These are phyloP conservation scores for Sabellastarte sp. DNA, from an alignment of 2,888 invertebrate genomes.

Conservation along the genomic window DNA sequence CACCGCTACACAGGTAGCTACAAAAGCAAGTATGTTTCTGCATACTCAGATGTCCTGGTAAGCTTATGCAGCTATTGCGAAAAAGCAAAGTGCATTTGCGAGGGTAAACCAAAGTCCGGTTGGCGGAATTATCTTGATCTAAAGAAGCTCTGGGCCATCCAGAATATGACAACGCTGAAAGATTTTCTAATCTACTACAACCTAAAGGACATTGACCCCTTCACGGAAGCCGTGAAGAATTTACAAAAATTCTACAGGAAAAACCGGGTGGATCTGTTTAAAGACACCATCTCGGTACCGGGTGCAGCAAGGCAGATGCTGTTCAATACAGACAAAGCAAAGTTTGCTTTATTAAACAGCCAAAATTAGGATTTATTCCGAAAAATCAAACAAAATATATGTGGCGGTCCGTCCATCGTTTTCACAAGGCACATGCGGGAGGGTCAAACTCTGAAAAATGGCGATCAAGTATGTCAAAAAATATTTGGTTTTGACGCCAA, in stretches of 20 bases:
- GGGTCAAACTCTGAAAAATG: not conserved
- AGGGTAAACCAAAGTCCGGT: no score
- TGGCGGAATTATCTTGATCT: no score
- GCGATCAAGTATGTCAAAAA: not conserved
- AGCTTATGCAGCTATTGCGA: no score
- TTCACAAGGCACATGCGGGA: not conserved
- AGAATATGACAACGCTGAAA: slow-evolving; percentile 23
- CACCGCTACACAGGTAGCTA: no score
- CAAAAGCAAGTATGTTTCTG: no score
- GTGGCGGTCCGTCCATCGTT: not conserved
- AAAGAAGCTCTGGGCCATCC: slow-evolving; percentile 17
- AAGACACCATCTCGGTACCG: slow-evolving; percentile 27
- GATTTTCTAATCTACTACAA: slow-evolving; percentile 35
- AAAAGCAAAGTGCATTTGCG: no score
- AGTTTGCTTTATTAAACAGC: slow-evolving; percentile 27
- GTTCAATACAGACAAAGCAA: slow-evolving; percentile 18
- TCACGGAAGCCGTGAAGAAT: slow-evolving; percentile 25
- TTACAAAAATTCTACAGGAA: slow-evolving; percentile 24
- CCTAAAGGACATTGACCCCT: slow-evolving; percentile 26
- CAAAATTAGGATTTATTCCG: slow-evolving; percentile 21
- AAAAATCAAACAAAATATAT: not conserved
- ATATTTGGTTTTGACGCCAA: not conserved
- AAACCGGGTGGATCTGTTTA: slow-evolving; percentile 31
- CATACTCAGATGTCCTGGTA: no score
- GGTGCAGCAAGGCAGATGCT: slow-evolving; percentile 23